These are phyloP conservation scores for Limosa lapponica DNA, from an alignment of 2,797 vertebrate genomes.

Conservation along the genomic window DNA sequence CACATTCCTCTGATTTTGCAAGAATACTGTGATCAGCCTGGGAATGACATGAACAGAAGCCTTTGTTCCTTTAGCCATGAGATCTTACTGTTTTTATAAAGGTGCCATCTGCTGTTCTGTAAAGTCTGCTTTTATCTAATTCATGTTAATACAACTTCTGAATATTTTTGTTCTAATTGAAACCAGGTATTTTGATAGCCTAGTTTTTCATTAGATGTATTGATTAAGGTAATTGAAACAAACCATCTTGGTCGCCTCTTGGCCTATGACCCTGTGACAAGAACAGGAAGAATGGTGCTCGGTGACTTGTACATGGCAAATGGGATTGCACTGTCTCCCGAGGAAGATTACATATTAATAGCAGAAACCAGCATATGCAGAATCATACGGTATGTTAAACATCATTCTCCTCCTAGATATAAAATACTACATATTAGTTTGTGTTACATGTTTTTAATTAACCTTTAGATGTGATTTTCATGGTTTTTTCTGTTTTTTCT, in stretches of 20 bases:
- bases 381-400: slow-evolving; percentile 64
- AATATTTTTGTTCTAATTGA: not conserved
- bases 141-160: not conserved
- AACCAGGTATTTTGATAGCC: not conserved
- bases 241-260: slow-evolving; percentile 78
- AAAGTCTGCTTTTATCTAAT: not conserved
- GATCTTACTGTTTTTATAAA: not conserved
- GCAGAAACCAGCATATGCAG: slow-evolving; percentile 80
- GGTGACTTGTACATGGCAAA: slow-evolving; percentile 81
- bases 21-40: not conserved
- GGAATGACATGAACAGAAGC: not conserved
- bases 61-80: not conserved
- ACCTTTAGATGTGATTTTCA: not conserved
- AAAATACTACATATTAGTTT: not conserved
- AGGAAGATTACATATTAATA: slow-evolving; percentile 77
- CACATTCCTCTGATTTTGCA: not conserved
- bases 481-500: not conserved
- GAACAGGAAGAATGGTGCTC: slow-evolving; percentile 64
- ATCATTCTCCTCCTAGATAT: not conserved
- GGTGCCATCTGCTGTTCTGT: not conserved
- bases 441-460: not conserved
- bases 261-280: slow-evolving; percentile 65
- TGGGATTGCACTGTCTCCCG: slow-evolving; percentile 75
- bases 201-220: not conserved
- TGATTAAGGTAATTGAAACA: slow-evolving; percentile 78